Evolutionary conservation across 2,888 invertebrate genomes (phyloP), one percentile per base, ranked within the genome.

Genomic region (Elysia crispata): DNA sequence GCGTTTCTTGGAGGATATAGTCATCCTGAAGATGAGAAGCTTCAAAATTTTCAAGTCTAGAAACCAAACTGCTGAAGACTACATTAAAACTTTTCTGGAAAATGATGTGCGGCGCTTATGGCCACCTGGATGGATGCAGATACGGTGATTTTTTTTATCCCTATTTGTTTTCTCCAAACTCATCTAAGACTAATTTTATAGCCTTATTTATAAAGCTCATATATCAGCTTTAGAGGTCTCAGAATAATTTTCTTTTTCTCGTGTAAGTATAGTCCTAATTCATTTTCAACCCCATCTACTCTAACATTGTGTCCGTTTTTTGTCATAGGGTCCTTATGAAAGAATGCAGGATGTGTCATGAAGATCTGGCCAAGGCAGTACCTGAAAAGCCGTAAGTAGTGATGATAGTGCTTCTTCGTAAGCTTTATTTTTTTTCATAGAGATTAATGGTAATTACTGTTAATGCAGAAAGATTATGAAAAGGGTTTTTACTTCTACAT

Each of bases 81-180:
- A 93, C 77, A 93, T 95, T 1, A 93, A 93, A 62, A 87, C 91
- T 0, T 94, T 94, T 88, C 92, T 95, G 66, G 94, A 94, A 75
- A 89, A 90, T 60, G 93, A 94, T 80, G 94, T 95, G n/a, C 92
- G 94, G 90, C 93, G 94, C 50, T 91, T 95, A 50, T 95, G 95
- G 94, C 95, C 95, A 3, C 91, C 92, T 70, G 95, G 95, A 25
- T 95, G 95, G 93, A 95, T 95, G 89, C 92, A 94, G 83, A 93
- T 94, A 89, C 87, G 90, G 86, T 86, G 82, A 50, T 49, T 25
- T 23, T 41, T 41, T 41, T 41, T 41, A 6, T 6, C 11, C 41
- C 5, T 3, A 6, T 41, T 41, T 41, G 41, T 41, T 11, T 41
- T 41, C 11, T 41, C 11, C 41, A 41, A 6, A 41, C 11, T 41